Evolutionary conservation across 2,888 invertebrate species (phyloP), one percentile per base, ranked within the genome.

Genomic region (Diloba caeruleocephala): DNA sequence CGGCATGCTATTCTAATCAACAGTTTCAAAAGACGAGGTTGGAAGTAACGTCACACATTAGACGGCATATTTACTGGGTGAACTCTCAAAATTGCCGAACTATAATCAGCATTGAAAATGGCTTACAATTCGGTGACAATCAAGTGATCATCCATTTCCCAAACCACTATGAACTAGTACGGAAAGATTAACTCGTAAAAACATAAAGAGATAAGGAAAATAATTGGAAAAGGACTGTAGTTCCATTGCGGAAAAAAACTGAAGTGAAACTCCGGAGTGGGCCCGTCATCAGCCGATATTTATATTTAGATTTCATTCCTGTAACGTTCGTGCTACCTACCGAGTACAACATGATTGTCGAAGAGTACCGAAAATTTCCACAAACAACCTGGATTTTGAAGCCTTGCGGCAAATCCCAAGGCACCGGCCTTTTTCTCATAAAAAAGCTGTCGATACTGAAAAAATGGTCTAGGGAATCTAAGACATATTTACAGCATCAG

Each of bases 321-420:
- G 95, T 97, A n/a, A 99, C 98, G 0, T 99, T 97, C 86, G 97
- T 98, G 39, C 90, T 99, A 45, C 98, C 98, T 5, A 97, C 98
- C 44, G 98, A 99, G 88, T 99, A 99, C 85, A 98, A 98, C 84
- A 96, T 98, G 95, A 98, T 99, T 88, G 98, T 98, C 0, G 98
- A 98, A 82, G 98, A 98, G 81, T 99, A 98, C 84, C 94, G 98
- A 43, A 98, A 98, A 89, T 97, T 96, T 64, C 98, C 98, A 0
- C 97, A 97, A 80, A 97, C 97, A 67, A 98, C 98, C 0, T 98
- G 98, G 98, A 98, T 99, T 56, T 97, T 98, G 96, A 98, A 98
- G 84, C 98, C 99, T 0, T 98, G 98, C 81, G 98, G 98, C 8
- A 97, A 98, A 89, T 98, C 98, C 0, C 97, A 97, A 84, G 97